phyloP scores from a whole-genome alignment of 2,113 vertebrate species.

The Siniperca knerii region DNA sequence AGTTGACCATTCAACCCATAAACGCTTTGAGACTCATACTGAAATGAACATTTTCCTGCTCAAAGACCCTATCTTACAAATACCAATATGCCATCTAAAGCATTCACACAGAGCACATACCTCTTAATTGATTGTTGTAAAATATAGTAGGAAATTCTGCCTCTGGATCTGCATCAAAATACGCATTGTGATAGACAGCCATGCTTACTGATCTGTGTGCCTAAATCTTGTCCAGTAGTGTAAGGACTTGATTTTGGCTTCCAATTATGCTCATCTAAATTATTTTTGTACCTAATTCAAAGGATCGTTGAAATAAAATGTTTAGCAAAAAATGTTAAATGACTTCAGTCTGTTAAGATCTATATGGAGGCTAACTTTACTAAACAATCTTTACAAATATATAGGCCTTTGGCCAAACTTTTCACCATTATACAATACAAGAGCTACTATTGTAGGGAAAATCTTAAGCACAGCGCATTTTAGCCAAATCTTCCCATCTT shows the following conservation, averaged over 20 bases:
- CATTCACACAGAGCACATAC: background rate
- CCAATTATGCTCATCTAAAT: background rate
- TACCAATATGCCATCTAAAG: background rate
- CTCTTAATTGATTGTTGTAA: background rate
- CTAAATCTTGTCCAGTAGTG: no score
- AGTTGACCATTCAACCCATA: background rate
- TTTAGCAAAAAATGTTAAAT: no score
- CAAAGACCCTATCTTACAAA: background rate
- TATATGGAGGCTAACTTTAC: no score
- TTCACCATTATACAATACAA: background rate
- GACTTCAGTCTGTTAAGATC: no score
- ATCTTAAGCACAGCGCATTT: background rate
- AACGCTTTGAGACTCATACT: background rate
- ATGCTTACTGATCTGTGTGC: no score
- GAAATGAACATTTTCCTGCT: background rate
- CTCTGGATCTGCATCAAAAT: no score
- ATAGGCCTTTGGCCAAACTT: background rate
- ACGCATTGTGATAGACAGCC: no score
- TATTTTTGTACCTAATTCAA: background rate
- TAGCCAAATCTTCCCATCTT: no score
- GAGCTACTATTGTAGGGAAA: background rate
- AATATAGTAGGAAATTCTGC: no score
- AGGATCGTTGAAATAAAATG: no score
- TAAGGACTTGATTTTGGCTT: background rate
- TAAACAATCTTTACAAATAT: background rate